Base-by-base conservation (phyloP, 2,113 vertebrate species). In the Cyanocitta stelleri region DNA sequence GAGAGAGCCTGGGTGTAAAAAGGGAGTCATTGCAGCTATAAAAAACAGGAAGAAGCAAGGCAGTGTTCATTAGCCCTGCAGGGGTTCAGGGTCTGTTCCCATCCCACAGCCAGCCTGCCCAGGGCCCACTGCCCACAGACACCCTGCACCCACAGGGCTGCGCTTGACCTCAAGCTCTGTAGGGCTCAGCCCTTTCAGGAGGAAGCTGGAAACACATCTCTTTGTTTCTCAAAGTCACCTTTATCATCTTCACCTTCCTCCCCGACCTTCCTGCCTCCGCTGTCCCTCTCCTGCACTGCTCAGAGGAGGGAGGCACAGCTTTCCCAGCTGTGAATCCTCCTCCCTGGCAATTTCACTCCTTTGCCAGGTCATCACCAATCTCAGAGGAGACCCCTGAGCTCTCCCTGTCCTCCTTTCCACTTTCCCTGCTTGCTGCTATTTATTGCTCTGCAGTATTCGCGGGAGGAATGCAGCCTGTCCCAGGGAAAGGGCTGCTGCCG, bases 391-490 rank as follows among this genome's bases (percentile, higher is more conserved):
- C 80, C 49, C 56, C 54, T 4, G 6, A 84, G 78, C 63, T 58
- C 72, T 71, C 46, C 41, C 69, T 5, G 9, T 21, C 51, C 58
- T 90, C 62, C 37, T 15, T 67, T 54, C 46, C 33, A 5, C 29
- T 56, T 80, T 24, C 43, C 51, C n/a, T 6, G 3, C 82, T 76
- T 2, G 4, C 24, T 90, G 95, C 96, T 96, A 93, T 96, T 95
- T 96, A 87, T 95, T 95, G 73, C 92, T 52, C 11, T 1, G 59
- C 1, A 2, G 35, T 59, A 68, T 78, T 75, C 5, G 1, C 52
- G 37, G 33, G 69, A 90, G 89, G 96, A 96, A 96, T 94, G 96
- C 86, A 75, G 96, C 69, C 93, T 78, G 92, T 92, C 94, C 83
- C 11, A 0, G 80, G 82, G 41, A 59, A 71, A 68, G 54, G 44